Base-by-base conservation (phyloP, 2,797 vertebrate species). In the Odontamblyopus lacepedii region DNA sequence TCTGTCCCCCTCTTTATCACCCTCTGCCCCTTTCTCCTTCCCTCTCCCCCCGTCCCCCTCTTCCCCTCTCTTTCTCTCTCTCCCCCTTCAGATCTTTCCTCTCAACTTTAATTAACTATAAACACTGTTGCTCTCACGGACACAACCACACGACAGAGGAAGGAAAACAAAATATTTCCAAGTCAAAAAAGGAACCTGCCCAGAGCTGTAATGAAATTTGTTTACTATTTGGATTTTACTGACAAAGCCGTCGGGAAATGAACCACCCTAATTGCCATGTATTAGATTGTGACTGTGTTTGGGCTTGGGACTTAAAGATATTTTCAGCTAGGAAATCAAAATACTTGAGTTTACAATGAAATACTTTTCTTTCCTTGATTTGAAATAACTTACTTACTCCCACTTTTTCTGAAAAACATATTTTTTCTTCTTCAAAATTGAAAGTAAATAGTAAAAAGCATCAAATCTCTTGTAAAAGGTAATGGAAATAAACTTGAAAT, bases 41-140 rank as follows among this genome's bases (percentile, higher is more conserved):
- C 5, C 35, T 38, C 35, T 38, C 80, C 23, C 1, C 32, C 29
- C 73, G 23, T 30, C 72, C 19, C 79, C 32, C 13, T 41, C 35
- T 29, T 71, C 23, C 80, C 27, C 9, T 63, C 18, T 35, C 68
- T 26, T 78, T 59, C 3, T 63, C 32, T 35, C 71, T n/a, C 18
- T 53, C 74, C 55, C 69, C 73, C 78, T 81, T 73, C 61, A 74
- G 77, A 86, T 76, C 82, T 85, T 80, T 86, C 86, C 76, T 91
- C 84, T 83, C 77, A 82, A 84, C 85, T 90, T 87, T 90, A 90
- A 93, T 93, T 92, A 93, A 82, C 80, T 85, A 71, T 81, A 81
- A 72, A 77, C 84, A 80, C 75, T 76, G 65, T 70, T 61, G 56
- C 41, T 48, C 38, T 50, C 30, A 69, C 15, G 41, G 35, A 61